Evolutionary conservation across 2,888 invertebrate species (phyloP).

Genomic region (Tanypteryx hageni): DNA sequence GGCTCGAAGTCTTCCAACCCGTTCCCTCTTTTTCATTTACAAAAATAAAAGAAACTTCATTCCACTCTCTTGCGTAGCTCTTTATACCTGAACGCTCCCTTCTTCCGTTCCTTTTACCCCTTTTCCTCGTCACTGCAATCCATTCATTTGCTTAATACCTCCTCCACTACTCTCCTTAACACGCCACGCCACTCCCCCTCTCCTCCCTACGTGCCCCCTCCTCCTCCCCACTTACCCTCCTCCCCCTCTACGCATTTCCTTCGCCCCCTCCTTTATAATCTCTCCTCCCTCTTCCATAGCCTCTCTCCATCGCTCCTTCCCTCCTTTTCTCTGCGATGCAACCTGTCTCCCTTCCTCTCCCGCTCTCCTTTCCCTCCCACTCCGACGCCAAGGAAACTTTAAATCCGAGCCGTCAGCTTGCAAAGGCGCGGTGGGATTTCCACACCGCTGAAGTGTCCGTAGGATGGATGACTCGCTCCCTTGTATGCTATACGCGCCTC

Average conservation of each 20-base stretch:
- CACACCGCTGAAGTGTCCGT: slow-evolving; percentile 43
- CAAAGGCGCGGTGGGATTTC: slow-evolving; percentile 54
- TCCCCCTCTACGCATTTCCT: not conserved
- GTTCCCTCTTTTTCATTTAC: not conserved
- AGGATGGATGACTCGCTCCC: slow-evolving; percentile 59
- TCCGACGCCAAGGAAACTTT: slow-evolving; percentile 45
- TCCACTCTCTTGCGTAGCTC: not conserved
- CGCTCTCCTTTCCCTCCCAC: not conserved
- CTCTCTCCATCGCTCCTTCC: not conserved
- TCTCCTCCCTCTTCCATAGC: not conserved
- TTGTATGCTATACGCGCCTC: slow-evolving; percentile 15
- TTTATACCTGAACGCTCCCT: not conserved
- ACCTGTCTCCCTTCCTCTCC: not conserved
- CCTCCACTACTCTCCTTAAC: not conserved
- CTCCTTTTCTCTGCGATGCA: slow-evolving; percentile 3
- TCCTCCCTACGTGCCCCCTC: too few species aligned
- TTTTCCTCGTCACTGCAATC: slow-evolving; percentile 6
- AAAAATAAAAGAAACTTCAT: not conserved
- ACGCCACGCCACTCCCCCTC: not conserved
- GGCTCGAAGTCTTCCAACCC: not conserved
- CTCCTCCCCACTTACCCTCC: not conserved
- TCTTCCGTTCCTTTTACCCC: slow-evolving; percentile 5
- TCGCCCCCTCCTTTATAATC: not conserved
- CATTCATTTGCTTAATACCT: slow-evolving; percentile 31
- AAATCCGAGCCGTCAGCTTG: slow-evolving; percentile 61